Evolutionary conservation across 2,113 vertebrate species (phyloP), one percentile per base, ranked within the genome.

Genomic region (Oenanthe oenanthe): DNA sequence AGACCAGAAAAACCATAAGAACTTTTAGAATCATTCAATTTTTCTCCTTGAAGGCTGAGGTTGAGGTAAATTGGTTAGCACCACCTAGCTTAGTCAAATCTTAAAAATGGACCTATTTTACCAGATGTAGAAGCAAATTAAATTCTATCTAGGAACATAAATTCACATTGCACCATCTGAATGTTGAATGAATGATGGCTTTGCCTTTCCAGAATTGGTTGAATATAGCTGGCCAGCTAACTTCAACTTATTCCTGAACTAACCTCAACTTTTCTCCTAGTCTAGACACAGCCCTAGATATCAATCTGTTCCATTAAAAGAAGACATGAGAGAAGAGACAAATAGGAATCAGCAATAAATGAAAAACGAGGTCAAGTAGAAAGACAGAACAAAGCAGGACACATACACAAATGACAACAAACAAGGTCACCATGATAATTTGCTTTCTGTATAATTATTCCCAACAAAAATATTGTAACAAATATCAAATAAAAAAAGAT

Each of bases 311-410:
- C 75, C 75, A 71, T 89, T 97, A 85, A 83, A 96, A 95, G 68
- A 92, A 43, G 26, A 68, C 21, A 85, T 16, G 54, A 94, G 50
- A 62, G n/a, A 73, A 79, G 74, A 96, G 50, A 95, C 81, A 95
- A 96, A 85, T 6, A 75, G 51, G 78, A 92, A 92, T 89, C 92
- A 90, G 85, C 85, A 94, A 85, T 48, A 75, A 51, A 91, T 31
- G 79, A 92, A 97, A 96, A 96, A 94, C 31, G 74, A 96, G 92
- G 92, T 93, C 94, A 94, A 97, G 28, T 83, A 94, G 85, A 76
- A 88, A 94, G 42, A 87, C 62, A 85, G 47, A 85, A 83, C 47
- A 89, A 89, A 88, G 50, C 45, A 40, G 43, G 18, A 81, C 54
- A 34, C 26, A 48, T 10, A 68, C 25, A 20, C 36, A 57, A 20